Evolutionary conservation across 2,888 invertebrate genomes (phyloP).

Genomic region (Trissolcus japonicus): DNA sequence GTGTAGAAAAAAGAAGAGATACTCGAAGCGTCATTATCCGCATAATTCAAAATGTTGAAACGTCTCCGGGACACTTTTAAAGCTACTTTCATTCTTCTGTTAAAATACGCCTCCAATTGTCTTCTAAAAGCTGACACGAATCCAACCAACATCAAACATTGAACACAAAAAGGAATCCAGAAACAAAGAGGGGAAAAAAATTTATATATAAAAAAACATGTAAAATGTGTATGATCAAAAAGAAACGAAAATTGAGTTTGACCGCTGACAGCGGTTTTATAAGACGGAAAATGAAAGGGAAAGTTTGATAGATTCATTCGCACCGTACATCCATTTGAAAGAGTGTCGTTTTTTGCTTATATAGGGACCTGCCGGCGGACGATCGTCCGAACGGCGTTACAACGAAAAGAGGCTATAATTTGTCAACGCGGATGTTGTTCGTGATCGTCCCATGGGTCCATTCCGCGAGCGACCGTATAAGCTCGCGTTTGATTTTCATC

Average conservation of each 20-base stretch:
- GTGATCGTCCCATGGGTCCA: constrained; percentile 48
- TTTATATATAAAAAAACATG: not conserved
- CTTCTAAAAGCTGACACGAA: constrained; percentile 43
- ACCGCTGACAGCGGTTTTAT: not conserved
- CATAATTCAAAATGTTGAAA: constrained; percentile 33
- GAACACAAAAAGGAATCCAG: constrained; percentile 48
- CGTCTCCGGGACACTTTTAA: constrained; percentile 16
- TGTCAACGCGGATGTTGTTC: constrained; percentile 72
- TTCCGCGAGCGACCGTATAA: constrained; percentile 55
- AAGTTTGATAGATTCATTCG: constrained; percentile 73
- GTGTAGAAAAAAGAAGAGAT: constrained; percentile 67
- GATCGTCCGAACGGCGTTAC: constrained; percentile 65
- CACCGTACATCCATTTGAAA: constrained; percentile 76
- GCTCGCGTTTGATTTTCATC: constrained; percentile 23
- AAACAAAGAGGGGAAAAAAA: constrained; percentile 17
- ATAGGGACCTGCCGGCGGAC: constrained; percentile 67
- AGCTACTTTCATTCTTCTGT: constrained; percentile 28
- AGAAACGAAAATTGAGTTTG: not conserved
- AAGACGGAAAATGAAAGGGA: constrained; percentile 50
- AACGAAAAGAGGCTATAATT: constrained; percentile 76
- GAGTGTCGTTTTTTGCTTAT: constrained; percentile 72
- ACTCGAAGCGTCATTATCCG: constrained; percentile 67
- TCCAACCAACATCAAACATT: constrained; percentile 34
- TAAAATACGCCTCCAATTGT: constrained; percentile 75
- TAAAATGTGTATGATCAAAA: constrained; percentile 13